Percentiles rank a stretch among this genome's conserved stretches.
Evolutionary conservation across 2,888 invertebrate genomes (phyloP).

Genomic region (Papilio protenor): DNA sequence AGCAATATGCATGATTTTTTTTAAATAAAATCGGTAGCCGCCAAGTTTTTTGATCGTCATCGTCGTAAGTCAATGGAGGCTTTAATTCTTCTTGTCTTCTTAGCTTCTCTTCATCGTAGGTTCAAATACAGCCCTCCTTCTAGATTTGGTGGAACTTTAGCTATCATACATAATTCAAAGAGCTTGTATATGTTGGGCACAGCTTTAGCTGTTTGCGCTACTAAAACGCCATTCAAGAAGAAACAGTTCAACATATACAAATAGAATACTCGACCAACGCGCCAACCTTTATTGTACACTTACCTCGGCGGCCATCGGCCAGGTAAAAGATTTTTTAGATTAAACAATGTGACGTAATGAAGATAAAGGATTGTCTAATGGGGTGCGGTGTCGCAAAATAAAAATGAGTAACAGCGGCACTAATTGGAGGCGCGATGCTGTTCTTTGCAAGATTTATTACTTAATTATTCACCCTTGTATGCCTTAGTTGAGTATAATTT

Average conservation of each 20-base stretch:
- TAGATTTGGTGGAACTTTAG: neutral
- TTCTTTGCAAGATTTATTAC: slow-evolving; percentile 69
- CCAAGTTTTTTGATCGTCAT: too few relatives aligned
- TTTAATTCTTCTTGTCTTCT: too few relatives aligned
- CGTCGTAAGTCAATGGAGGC: too few relatives aligned
- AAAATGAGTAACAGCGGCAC: slow-evolving; percentile 62
- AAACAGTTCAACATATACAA: neutral
- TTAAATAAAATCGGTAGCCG: too few relatives aligned
- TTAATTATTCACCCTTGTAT: slow-evolving; percentile 69
- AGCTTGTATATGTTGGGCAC: too few relatives aligned
- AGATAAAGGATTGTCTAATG: slow-evolving; percentile 73
- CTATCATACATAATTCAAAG: neutral
- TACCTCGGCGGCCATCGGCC: slow-evolving; percentile 35
- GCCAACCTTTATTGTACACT: slow-evolving; percentile 32
- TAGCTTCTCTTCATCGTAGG: too few relatives aligned
- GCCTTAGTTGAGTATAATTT: slow-evolving; percentile 51
- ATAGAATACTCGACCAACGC: slow-evolving; percentile 3
- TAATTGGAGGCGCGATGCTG: slow-evolving; percentile 63
- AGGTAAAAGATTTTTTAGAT: slow-evolving; percentile 49
- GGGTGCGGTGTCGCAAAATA: slow-evolving; percentile 62
- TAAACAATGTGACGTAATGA: slow-evolving; percentile 74
- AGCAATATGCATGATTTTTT: neutral
- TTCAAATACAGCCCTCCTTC: neutral
- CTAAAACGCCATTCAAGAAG: neutral
- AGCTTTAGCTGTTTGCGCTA: fast-evolving